Base-by-base conservation (phyloP, 2,113 vertebrate species). In the Rallus limicola region DNA sequence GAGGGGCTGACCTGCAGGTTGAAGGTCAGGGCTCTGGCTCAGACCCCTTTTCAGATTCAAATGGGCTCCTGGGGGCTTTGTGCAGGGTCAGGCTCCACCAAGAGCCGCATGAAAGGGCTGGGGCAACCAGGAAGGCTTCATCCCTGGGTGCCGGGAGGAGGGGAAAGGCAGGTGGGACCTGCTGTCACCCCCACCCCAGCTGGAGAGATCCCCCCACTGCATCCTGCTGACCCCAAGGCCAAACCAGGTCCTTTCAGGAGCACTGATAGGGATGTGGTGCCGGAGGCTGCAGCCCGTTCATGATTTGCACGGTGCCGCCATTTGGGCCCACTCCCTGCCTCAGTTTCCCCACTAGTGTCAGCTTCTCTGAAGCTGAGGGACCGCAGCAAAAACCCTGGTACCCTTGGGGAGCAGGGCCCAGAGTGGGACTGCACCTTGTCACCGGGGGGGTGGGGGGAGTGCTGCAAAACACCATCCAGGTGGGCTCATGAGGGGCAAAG, bases 1-100 rank as follows among this genome's bases (percentile, higher is more conserved):
- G 88, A 59, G 20, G 40, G 58, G 64, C 68, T 98, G 98, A 98
- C 98, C 98, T 71, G 4, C 75, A 91, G 98, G 97, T 97, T 98
- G 98, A 95, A 98, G 98, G 98, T 98, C 98, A 98, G 93, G 95
- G 98, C 98, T 98, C 83, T 97, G 97, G 90, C 97, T 98, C 90
- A 96, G 96, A 93, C 81, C 98, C 98, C 97, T 88, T 98, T 98
- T 98, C 96, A 96, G 96, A 98, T 98, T 98, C 97, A 97, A 98
- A 98, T 98, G 95, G 94, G 94, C 93, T 93, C 95, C 97, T 67
- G 92, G 55, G 88, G 25, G 82, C 95, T 95, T 95, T 93, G 98
- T 97, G 44, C 34, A 1, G 96, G 93, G 95, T 96, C 92, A 90
- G 81, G 89, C 95, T 70, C 59, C 59, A 34, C 59, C 46, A 17